These are phyloP conservation scores for Isotomurus palustris DNA, from an alignment of 2,888 invertebrate genomes.

Conservation along the genomic window DNA sequence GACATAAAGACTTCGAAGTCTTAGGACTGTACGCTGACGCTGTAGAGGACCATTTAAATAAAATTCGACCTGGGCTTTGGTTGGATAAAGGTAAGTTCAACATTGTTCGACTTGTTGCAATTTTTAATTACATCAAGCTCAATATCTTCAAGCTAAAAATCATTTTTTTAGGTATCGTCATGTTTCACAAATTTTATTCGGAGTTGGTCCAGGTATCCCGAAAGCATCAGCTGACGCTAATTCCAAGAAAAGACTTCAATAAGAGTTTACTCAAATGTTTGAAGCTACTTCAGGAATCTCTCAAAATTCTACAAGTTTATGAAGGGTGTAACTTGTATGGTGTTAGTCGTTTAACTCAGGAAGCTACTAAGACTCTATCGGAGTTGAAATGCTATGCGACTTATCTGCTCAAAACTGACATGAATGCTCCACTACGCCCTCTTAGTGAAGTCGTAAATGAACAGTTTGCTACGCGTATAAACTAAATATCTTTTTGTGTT, in stretches of 20 bases:
- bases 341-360: conserved; percentile 29
- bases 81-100: conserved; percentile 36
- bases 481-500: too few relatives aligned
- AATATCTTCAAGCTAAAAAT: background rate
- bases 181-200: conserved; percentile 36
- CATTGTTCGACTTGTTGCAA: background rate
- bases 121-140: background rate
- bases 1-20: conserved; percentile 30
- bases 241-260: conserved; percentile 34
- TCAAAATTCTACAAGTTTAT: conserved; percentile 33
- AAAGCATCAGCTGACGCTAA: conserved; percentile 19
- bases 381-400: conserved; percentile 15
- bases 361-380: conserved; percentile 30
- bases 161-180: conserved; percentile 32
- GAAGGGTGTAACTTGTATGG: conserved; percentile 31
- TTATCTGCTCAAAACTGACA: background rate
- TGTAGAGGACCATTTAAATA: conserved; percentile 34
- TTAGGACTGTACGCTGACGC: conserved; percentile 32
- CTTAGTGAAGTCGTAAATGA: background rate
- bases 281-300: conserved; percentile 33
- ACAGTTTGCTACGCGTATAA: background rate
- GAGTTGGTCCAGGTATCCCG: conserved; percentile 22
- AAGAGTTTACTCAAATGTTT: conserved; percentile 24
- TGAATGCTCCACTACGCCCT: background rate
- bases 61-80: conserved; percentile 39